Conservation (phyloP, 2,888 invertebrate genomes). For the Adelognathus sp. region DNA sequence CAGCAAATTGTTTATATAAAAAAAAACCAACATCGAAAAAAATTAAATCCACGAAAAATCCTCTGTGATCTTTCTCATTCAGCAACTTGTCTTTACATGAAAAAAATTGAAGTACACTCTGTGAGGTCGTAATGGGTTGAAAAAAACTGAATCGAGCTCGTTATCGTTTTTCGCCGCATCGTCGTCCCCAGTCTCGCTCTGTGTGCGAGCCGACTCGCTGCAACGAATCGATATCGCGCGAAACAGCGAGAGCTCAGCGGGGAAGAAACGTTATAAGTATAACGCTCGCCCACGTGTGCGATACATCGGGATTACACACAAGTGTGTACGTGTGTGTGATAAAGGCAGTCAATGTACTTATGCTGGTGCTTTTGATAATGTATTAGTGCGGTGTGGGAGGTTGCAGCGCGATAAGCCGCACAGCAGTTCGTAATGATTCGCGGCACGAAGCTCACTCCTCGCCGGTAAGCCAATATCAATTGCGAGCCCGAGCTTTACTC, state of each 20-base stretch:
- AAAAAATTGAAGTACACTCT: background rate
- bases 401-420: constrained; percentile 43
- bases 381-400: constrained; percentile 1
- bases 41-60: background rate
- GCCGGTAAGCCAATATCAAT: constrained; percentile 54
- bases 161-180: constrained; percentile 50
- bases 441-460: constrained; percentile 45
- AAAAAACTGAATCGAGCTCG: constrained; percentile 32
- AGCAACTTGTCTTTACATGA: background rate
- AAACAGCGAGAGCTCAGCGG: background rate
- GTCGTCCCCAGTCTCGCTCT: constrained; percentile 1
- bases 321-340: background rate
- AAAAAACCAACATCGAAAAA: too few relatives aligned
- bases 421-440: constrained; percentile 48
- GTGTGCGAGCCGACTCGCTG: constrained; percentile 24
- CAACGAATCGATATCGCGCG: constrained; percentile 51
- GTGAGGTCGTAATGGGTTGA: background rate
- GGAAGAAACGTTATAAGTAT: constrained; percentile 41
- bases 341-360: background rate
- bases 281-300: constrained; percentile 38
- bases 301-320: background rate
- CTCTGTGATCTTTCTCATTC: background rate
- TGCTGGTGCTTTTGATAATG: background rate
- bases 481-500: background rate
- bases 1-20: too few relatives aligned